Evolutionary conservation across 2,888 invertebrate species (phyloP).

Genomic region (Gordius sp.): DNA sequence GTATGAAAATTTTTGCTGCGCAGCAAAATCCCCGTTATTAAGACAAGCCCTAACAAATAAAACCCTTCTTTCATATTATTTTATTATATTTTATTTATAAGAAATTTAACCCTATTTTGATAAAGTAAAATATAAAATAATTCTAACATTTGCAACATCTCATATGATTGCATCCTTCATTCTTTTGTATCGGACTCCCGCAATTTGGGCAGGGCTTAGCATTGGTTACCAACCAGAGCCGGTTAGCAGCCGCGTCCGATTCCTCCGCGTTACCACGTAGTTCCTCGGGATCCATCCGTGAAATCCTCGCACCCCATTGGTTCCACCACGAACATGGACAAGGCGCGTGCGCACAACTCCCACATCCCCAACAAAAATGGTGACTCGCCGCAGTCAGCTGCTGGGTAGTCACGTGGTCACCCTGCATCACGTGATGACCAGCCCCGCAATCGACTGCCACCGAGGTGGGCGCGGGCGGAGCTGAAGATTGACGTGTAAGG

Average conservation of each 20-base stretch:
- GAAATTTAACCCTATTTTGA: no score
- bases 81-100: no score
- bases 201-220: conserved; percentile 45
- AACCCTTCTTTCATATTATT: no score
- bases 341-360: neutral
- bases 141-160: conserved; percentile 35
- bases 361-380: conserved; percentile 2
- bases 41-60: no score
- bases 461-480: conserved; percentile 26
- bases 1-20: no score
- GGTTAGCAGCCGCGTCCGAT: conserved; percentile 39
- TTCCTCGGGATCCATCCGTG: neutral
- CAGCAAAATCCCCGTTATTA: no score
- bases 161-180: conserved; percentile 46
- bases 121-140: no score
- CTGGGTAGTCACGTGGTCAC: no score
- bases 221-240: conserved; percentile 42
- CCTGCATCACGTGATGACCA: no score
- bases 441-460: no score
- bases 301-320: neutral
- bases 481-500: no score
- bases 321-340: neutral
- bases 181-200: conserved; percentile 43
- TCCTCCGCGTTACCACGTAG: conserved; percentile 20
- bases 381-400: no score